Evolutionary conservation across 2,113 vertebrate genomes (phyloP).

Genomic region (Labeo rohita): DNA sequence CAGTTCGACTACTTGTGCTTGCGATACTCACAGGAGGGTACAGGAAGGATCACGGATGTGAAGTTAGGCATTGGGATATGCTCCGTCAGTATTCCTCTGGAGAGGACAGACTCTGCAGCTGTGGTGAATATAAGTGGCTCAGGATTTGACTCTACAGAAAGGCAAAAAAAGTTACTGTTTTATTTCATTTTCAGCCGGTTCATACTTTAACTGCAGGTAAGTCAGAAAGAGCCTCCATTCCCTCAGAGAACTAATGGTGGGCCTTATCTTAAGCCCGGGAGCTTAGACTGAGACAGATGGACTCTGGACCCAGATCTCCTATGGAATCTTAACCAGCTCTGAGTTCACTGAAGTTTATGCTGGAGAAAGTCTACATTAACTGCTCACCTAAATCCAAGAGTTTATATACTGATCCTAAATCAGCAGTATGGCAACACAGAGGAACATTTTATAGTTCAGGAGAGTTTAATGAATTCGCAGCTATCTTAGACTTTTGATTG

Average conservation of each 20-base stretch:
- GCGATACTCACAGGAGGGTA: constrained; percentile 60
- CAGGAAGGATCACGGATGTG: constrained; percentile 62
- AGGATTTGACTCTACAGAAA: constrained; percentile 35
- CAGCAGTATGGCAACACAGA: background rate
- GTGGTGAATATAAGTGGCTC: constrained; percentile 41
- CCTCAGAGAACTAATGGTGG: background rate
- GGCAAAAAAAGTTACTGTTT: background rate
- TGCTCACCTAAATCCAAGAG: background rate
- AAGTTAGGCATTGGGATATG: constrained; percentile 55
- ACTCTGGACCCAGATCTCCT: background rate
- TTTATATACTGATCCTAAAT: background rate
- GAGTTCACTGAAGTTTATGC: constrained; percentile 11
- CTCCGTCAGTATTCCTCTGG: constrained; percentile 50
- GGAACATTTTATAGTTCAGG: background rate
- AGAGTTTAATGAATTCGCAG: background rate
- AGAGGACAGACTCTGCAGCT: constrained; percentile 23
- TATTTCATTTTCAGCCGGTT: background rate
- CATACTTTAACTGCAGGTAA: background rate
- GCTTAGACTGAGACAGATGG: constrained; percentile 18
- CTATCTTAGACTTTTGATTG: background rate
- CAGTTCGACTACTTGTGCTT: background rate
- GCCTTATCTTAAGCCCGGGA: background rate
- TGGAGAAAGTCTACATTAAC: background rate
- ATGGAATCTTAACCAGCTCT: constrained; percentile 23
- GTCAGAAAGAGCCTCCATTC: background rate